These are phyloP conservation scores for Parotia lawesii DNA, from an alignment of 2,113 vertebrate species.

Conservation along the genomic window DNA sequence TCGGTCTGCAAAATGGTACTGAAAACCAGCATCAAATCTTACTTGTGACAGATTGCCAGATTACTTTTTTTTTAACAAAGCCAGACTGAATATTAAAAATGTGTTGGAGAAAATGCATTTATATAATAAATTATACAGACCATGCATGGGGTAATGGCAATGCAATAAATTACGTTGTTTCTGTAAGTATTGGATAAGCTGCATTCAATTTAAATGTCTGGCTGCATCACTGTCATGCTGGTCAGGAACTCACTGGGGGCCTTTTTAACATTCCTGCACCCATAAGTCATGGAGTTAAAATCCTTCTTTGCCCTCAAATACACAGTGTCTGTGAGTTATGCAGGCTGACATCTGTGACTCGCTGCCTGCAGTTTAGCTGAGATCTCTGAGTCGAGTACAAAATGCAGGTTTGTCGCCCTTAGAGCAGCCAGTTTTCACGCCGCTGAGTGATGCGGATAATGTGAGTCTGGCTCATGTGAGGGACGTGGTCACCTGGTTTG, in stretches of 20 bases:
- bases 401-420: background rate
- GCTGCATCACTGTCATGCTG: conserved; percentile 35
- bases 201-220: conserved; percentile 41
- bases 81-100: conserved; percentile 39
- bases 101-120: conserved; percentile 30
- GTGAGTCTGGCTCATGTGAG: background rate
- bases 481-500: background rate
- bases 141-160: background rate
- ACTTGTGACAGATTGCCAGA: background rate
- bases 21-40: background rate
- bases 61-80: conserved; percentile 9
- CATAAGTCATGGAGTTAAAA: conserved; percentile 8
- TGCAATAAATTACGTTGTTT: conserved; percentile 28
- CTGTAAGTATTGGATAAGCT: conserved; percentile 31
- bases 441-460: accelerated
- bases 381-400: background rate
- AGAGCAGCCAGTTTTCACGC: background rate
- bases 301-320: background rate
- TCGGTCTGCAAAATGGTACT: background rate
- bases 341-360: background rate
- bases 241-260: conserved; percentile 11
- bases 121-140: conserved; percentile 31
- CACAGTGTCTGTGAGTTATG: background rate
- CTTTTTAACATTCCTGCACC: conserved; percentile 39
- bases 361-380: background rate